A percentile compares a stretch with the other conserved stretches of the same genome.
Evolutionary conservation across 1,140 invertebrate genomes (phyloP).

Genomic region (Stegodyphus mimosarum): DNA sequence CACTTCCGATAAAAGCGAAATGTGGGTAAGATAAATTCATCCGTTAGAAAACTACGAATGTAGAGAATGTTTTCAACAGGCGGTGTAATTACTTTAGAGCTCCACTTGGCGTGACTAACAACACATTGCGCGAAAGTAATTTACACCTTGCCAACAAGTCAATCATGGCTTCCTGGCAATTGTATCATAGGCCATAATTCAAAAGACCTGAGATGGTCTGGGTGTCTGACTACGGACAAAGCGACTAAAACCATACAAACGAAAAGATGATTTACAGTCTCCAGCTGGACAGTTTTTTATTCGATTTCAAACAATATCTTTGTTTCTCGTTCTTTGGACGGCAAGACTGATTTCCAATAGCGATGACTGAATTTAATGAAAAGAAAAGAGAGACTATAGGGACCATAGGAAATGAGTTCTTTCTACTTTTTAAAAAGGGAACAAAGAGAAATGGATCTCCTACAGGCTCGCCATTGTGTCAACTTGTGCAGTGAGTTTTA

Average conservation of each 20-base stretch:
- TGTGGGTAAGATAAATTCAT: constrained; percentile 36
- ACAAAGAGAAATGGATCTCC: too few species aligned
- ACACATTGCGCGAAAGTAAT: constrained; percentile 19
- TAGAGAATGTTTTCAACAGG: constrained; percentile 24
- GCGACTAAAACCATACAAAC: constrained; percentile 8
- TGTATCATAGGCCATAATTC: constrained; percentile 24
- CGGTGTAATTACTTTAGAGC: constrained; percentile 31
- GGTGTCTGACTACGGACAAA: constrained; percentile 11
- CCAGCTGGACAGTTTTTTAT: constrained; percentile 22
- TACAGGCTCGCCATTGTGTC: too few species aligned
- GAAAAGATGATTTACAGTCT: constrained; percentile 35
- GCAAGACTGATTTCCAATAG: background rate
- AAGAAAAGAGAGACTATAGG: background rate
- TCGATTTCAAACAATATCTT: constrained; percentile 33
- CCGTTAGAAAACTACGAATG: constrained; percentile 8
- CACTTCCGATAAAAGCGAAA: constrained; percentile 17
- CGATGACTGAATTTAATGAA: constrained; percentile 12
- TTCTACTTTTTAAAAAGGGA: too few species aligned
- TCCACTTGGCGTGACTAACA: constrained; percentile 26
- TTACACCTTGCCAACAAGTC: constrained; percentile 55
- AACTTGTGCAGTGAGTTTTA: too few species aligned
- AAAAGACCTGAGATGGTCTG: background rate
- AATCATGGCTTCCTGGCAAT: constrained; percentile 48
- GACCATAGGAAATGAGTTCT: too few species aligned
- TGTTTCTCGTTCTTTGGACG: constrained; percentile 23